Conservation (phyloP, 1,140 invertebrate species). For the Cyclina sinensis region DNA sequence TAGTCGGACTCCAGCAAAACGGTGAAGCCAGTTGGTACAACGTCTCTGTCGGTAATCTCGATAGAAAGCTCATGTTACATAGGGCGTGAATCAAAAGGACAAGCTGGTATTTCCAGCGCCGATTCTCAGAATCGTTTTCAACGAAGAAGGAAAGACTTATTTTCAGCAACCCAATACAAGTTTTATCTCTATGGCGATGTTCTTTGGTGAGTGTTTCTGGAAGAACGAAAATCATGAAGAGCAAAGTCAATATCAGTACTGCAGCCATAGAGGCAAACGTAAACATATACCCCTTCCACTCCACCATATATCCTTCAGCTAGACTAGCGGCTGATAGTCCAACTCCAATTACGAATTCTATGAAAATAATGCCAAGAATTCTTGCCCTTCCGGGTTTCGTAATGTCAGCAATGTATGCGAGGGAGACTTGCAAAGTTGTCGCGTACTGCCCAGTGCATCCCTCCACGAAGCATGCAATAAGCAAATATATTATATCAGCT, state of each 20-base stretch:
- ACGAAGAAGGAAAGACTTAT: conserved; percentile 48
- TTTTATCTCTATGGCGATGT: conserved; percentile 2
- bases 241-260: conserved; percentile 1
- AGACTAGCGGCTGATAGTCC: conserved; percentile 29
- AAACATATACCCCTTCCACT: conserved; percentile 44
- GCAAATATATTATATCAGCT: conserved; percentile 19
- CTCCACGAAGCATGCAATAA: conserved; percentile 47
- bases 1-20: conserved; percentile 49
- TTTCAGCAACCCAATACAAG: conserved; percentile 19
- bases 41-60: conserved; percentile 39
- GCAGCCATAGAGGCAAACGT: conserved; percentile 32
- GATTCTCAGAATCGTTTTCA: conserved; percentile 29
- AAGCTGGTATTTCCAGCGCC: conserved; percentile 57
- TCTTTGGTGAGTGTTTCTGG: conserved; percentile 39
- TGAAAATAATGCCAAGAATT: conserved; percentile 39
- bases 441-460: conserved; percentile 54
- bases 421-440: conserved; percentile 29
- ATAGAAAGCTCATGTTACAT: conserved; percentile 36
- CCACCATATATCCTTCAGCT: conserved; percentile 28
- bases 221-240: conserved; percentile 34
- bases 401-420: conserved; percentile 62
- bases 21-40: conserved; percentile 49
- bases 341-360: conserved; percentile 40
- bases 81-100: conserved; percentile 34
- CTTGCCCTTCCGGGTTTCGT: conserved; percentile 31